A percentile compares a stretch with the other conserved stretches of the same genome.
phyloP scores from a whole-genome alignment of 2,797 vertebrate species.

The Cheracebus regulus region DNA sequence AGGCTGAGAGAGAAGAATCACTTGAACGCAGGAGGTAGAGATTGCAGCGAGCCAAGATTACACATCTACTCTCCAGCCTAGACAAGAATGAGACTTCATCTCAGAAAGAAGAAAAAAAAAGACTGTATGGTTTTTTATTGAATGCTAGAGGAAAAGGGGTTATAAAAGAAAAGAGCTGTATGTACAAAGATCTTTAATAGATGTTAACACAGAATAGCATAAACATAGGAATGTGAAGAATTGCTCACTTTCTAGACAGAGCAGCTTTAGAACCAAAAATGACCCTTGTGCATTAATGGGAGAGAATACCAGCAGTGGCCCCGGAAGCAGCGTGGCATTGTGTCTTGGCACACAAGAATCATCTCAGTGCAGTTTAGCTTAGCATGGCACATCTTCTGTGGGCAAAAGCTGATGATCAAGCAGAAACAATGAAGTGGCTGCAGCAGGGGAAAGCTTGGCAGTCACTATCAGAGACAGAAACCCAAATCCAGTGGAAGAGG shows the following conservation, averaged over 20 bases:
- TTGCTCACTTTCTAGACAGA: neutral
- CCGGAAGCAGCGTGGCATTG: neutral
- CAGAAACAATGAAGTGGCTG: neutral
- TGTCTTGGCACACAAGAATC: neutral
- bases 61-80: neutral
- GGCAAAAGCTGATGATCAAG: neutral
- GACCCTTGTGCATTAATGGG: neutral
- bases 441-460: neutral
- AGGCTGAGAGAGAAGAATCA: neutral
- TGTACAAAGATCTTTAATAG: neutral
- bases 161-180: neutral
- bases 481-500: neutral
- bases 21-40: neutral
- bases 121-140: neutral
- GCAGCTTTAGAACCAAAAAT: neutral
- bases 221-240: neutral
- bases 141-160: neutral
- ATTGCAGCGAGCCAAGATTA: neutral
- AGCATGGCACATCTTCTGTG: neutral
- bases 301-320: neutral
- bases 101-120: neutral
- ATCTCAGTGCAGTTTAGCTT: neutral
- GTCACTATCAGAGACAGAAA: neutral
- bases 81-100: neutral
- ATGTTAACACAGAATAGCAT: neutral